Base-by-base conservation (phyloP, 2,888 invertebrate genomes). In the Pimpla rufipes region DNA sequence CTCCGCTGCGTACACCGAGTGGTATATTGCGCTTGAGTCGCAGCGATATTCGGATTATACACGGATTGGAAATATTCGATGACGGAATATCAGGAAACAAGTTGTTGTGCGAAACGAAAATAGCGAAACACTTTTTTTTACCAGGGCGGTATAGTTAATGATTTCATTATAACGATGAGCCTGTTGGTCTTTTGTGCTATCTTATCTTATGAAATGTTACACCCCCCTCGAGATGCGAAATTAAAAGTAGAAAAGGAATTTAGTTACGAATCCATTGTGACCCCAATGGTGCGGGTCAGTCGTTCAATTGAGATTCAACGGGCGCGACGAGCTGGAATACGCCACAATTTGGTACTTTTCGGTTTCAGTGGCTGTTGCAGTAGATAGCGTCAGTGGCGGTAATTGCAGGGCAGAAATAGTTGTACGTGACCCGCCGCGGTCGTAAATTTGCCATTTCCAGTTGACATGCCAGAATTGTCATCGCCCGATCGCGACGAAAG, bases 361-460 rank as follows among this genome's bases (percentile, higher is more conserved):
- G 64, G 18, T 11, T 13, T n/a, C 40, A 8, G 18, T 64, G 64
- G 18, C 8, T 10, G 40, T 7, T n/a, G 5, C 16, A 29, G n/a
- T 18, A 62, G 62, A 8, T 40, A 40, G 35, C 35, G 0, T n/a
- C n/a, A n/a, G 35, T 35, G 35, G 1, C 6, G 59, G 37, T 18
- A 7, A 62, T 67, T 21, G 66, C 29, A 29, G 23, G 8, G 35
- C 16, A 16, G n/a, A 35, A 50, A 47, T 67, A 47, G 4, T 29
- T 29, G 47, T 29, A 29, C 18, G 64, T 66, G 23, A 35, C 35
- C 66, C 23, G 3, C 37, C 18, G 18, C n/a, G 57, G 11, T 59
- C 21, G 59, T 78, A 62, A 81, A 81, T 78, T 62, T 13, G 66
- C 67, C 57, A 77, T 81, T 77, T 76, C 50, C 50, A 66, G 47